phyloP scores from a whole-genome alignment of 2,113 vertebrate genomes.

The Oxyruncus cristatus region DNA sequence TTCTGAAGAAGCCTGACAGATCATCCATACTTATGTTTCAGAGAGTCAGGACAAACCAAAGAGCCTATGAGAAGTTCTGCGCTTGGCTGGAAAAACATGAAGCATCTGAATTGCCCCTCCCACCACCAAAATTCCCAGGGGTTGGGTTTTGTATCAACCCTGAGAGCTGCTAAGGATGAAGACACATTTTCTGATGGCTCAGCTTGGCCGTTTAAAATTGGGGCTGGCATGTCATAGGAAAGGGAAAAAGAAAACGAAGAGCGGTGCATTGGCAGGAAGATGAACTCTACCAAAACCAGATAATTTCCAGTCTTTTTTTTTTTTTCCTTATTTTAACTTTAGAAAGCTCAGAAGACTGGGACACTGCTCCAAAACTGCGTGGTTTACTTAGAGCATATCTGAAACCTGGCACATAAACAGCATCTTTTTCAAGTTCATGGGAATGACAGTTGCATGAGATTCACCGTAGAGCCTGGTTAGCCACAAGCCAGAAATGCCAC shows the following conservation, averaged over 20 bases:
- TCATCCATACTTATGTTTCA: not conserved
- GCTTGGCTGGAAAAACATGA: not conserved
- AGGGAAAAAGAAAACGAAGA: not conserved
- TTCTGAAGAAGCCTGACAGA: not conserved
- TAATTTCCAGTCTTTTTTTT: not conserved
- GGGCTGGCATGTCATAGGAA: not conserved
- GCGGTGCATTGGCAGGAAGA: not conserved
- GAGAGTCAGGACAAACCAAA: not conserved
- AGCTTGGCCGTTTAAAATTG: not conserved
- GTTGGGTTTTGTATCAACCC: not conserved
- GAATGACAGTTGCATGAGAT: not conserved
- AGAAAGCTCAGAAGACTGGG: not conserved
- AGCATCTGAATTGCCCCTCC: not conserved
- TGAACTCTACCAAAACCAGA: not conserved
- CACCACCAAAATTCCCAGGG: not conserved
- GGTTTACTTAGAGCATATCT: not conserved
- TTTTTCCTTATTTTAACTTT: conserved; percentile 1
- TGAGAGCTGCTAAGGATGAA: not conserved
- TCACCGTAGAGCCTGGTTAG: not conserved
- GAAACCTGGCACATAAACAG: not conserved
- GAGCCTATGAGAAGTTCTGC: not conserved
- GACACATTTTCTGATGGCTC: not conserved
- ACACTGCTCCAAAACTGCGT: not conserved
- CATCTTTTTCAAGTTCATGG: not conserved
- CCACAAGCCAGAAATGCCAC: not conserved